Evolutionary conservation across 2,113 vertebrate genomes (phyloP).

Genomic region (Myotis davidii): DNA sequence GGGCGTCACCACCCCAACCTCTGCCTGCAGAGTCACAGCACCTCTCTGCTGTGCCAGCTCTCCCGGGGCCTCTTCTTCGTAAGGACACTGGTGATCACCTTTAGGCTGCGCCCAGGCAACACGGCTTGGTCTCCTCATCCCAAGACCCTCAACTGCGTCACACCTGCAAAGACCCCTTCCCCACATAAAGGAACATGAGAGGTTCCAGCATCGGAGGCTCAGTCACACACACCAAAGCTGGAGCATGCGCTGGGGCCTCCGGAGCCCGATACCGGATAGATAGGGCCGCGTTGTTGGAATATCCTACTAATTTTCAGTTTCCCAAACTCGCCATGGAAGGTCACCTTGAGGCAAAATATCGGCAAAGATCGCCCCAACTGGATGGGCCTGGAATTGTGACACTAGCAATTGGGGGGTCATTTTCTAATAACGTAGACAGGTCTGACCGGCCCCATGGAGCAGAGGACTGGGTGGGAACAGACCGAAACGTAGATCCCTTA

Average conservation of each 20-base stretch:
- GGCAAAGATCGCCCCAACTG: background rate
- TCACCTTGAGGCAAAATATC: background rate
- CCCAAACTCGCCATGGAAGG: background rate
- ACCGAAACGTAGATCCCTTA: too few relatives aligned
- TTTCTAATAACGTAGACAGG: background rate
- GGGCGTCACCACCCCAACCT: background rate
- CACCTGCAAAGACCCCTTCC: too few relatives aligned
- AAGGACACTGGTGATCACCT: background rate
- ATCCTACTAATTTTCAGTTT: background rate
- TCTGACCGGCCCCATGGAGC: background rate
- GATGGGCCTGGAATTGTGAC: background rate
- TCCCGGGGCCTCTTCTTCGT: background rate
- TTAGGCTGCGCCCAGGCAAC: background rate
- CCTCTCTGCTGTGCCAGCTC: background rate
- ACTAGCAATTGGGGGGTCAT: background rate
- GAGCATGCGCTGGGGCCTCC: background rate
- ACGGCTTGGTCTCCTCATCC: too few relatives aligned
- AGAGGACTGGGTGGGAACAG: background rate
- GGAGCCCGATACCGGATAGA: background rate
- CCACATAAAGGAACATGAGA: too few relatives aligned
- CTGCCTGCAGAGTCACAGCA: background rate
- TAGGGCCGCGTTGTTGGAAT: background rate
- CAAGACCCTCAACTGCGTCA: background rate
- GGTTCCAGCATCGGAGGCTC: background rate
- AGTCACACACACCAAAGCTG: background rate